A percentile compares a stretch with the other conserved stretches of the same genome.
Conservation (phyloP, 2,888 invertebrate species). For the Archaeoteleia sp. region DNA sequence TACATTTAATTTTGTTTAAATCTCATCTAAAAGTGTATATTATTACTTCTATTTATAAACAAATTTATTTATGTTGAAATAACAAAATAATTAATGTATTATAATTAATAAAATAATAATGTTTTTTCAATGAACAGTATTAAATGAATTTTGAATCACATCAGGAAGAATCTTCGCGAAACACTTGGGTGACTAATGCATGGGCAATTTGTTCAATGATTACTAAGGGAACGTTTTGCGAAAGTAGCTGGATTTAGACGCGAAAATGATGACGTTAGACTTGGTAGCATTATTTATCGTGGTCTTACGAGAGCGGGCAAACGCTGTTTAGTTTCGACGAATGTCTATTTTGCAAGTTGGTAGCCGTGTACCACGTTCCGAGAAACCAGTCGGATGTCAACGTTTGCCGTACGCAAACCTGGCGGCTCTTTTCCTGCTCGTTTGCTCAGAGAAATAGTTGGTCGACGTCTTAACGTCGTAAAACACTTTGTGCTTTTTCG, state of each 20-base stretch:
- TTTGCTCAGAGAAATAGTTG: slow-evolving; percentile 54
- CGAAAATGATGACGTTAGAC: slow-evolving; percentile 15
- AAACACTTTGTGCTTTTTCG: slow-evolving; percentile 30
- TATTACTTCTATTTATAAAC: too few relatives aligned
- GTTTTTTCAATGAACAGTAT: too few relatives aligned
- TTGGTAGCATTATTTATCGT: slow-evolving; percentile 54
- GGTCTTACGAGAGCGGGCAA: slow-evolving; percentile 52
- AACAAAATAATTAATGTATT: too few relatives aligned
- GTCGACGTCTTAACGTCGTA: slow-evolving; percentile 36
- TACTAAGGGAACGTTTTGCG: slow-evolving; percentile 5
- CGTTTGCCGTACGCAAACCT: slow-evolving; percentile 62
- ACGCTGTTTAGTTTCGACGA: slow-evolving; percentile 58
- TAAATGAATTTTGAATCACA: too few relatives aligned
- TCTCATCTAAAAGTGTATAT: too few relatives aligned
- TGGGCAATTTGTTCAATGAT: slow-evolving; percentile 40
- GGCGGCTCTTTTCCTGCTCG: slow-evolving; percentile 57
- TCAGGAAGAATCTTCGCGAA: too few relatives aligned
- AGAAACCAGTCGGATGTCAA: slow-evolving; percentile 58
- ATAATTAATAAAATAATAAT: too few relatives aligned
- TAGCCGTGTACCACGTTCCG: slow-evolving; percentile 56
- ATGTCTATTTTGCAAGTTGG: slow-evolving; percentile 66
- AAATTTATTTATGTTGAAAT: too few relatives aligned
- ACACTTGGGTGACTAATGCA: slow-evolving; percentile 29
- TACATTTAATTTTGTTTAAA: too few relatives aligned
- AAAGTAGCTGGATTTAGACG: slow-evolving; percentile 27